Evolutionary conservation across 2,797 vertebrate species (phyloP).

Genomic region (Falco peregrinus): DNA sequence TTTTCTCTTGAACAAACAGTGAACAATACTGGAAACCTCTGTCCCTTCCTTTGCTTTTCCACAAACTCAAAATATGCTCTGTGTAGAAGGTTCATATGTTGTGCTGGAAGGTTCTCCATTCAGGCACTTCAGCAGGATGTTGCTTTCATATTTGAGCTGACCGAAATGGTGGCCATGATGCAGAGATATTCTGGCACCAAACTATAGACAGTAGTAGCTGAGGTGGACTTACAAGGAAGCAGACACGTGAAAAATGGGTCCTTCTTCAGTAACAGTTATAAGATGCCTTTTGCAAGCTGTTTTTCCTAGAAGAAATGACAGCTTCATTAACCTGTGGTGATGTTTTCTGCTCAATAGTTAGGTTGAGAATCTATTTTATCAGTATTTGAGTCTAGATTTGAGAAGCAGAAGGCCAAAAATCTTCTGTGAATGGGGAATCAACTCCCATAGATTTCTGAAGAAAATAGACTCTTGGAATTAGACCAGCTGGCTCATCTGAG

Average conservation of each 20-base stretch:
- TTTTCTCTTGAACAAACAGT: not conserved
- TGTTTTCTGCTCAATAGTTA: not conserved
- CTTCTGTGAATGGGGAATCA: not conserved
- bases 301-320: not conserved
- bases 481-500: not conserved
- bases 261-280: not conserved
- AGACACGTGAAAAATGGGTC: not conserved
- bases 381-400: not conserved
- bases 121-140: not conserved
- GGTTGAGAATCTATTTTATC: not conserved
- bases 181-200: not conserved
- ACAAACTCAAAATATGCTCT: not conserved
- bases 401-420: not conserved
- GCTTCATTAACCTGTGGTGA: not conserved
- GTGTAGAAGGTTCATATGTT: not conserved
- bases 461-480: not conserved
- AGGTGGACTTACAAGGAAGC: not conserved
- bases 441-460: not conserved
- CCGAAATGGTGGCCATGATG: not conserved
- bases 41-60: not conserved
- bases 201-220: not conserved
- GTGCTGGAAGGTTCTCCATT: not conserved
- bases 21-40: not conserved
- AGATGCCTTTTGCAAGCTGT: not conserved
- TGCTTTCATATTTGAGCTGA: not conserved